These are phyloP conservation scores for Ernsta delagoae DNA, from an alignment of 2,888 invertebrate species.

Conservation along the genomic window DNA sequence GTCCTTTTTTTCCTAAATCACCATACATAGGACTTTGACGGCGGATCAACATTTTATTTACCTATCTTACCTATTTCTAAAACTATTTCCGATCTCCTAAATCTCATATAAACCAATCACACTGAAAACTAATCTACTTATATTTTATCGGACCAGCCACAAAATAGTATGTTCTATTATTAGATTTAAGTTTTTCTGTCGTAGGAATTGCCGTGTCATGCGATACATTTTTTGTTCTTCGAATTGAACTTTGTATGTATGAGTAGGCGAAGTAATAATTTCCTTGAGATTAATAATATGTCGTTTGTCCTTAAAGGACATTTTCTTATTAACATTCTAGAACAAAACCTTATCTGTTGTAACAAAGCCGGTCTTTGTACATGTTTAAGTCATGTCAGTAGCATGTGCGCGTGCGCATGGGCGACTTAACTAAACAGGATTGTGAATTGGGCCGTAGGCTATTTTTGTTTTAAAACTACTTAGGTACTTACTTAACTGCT, in stretches of 20 bases:
- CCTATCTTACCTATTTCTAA: too few species aligned
- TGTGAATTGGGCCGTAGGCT: not conserved
- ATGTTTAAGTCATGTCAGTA: conserved; percentile 32
- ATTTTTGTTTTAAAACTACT: not conserved
- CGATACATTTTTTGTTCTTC: conserved; percentile 20
- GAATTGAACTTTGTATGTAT: conserved; percentile 23
- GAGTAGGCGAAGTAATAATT: conserved; percentile 17
- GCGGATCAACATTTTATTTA: too few species aligned
- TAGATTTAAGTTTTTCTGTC: not conserved
- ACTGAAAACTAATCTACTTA: not conserved
- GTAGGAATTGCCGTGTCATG: not conserved
- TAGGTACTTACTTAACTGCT: too few species aligned
- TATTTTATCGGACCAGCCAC: not conserved
- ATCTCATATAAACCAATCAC: not conserved
- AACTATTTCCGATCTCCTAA: too few species aligned
- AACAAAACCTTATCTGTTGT: conserved; percentile 43
- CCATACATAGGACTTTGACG: too few species aligned
- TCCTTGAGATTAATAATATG: conserved; percentile 29
- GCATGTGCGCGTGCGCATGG: conserved; percentile 44
- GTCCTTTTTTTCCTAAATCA: too few species aligned
- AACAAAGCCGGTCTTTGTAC: conserved; percentile 49
- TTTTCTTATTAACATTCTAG: conserved; percentile 37
- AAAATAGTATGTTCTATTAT: not conserved
- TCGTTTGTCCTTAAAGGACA: conserved; percentile 46
- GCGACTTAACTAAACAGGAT: conserved; percentile 4